phyloP scores from a whole-genome alignment of 1,140 invertebrate species.

The Battus philenor region DNA sequence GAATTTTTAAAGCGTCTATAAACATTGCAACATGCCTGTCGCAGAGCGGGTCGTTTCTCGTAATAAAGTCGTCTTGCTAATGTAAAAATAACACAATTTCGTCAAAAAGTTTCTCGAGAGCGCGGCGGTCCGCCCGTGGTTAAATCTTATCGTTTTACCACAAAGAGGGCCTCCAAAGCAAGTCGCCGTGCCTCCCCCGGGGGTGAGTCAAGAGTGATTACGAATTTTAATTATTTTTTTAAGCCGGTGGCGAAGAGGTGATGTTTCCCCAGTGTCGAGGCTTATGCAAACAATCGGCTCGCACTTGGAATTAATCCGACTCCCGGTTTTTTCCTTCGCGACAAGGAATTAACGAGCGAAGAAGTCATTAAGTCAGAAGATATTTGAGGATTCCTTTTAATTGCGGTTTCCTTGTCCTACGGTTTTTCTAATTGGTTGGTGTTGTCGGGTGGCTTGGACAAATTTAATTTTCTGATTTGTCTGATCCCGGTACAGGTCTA shows the following conservation, averaged over 20 bases:
- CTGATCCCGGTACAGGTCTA: slow-evolving; percentile 21
- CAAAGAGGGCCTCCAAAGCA: slow-evolving; percentile 30
- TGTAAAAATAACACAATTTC: slow-evolving; percentile 36
- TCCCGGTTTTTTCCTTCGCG: slow-evolving; percentile 67
- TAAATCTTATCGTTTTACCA: slow-evolving; percentile 27
- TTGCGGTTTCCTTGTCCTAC: slow-evolving; percentile 68
- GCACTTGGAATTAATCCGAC: slow-evolving; percentile 74
- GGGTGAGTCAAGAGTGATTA: slow-evolving; percentile 73
- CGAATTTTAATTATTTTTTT: slow-evolving; percentile 77
- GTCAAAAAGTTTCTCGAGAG: slow-evolving; percentile 24
- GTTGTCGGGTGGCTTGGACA: slow-evolving; percentile 52
- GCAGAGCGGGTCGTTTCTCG: slow-evolving; percentile 37
- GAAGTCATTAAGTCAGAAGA: slow-evolving; percentile 74
- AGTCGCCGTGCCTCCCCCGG: slow-evolving; percentile 47
- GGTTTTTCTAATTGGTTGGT: slow-evolving; percentile 67
- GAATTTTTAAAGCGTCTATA: slow-evolving; percentile 62
- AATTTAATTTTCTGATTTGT: slow-evolving; percentile 54
- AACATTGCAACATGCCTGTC: slow-evolving; percentile 55
- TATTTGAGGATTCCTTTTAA: slow-evolving; percentile 72
- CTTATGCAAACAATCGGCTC: slow-evolving; percentile 75
- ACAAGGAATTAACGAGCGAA: slow-evolving; percentile 75
- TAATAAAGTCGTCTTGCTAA: slow-evolving; percentile 57
- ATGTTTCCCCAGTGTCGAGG: slow-evolving; percentile 64
- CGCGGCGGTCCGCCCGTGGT: slow-evolving; percentile 12
- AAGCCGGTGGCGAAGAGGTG: slow-evolving; percentile 72